Evolutionary conservation across 2,888 invertebrate species (phyloP).

Genomic region (Amphipyra tragopoginis): DNA sequence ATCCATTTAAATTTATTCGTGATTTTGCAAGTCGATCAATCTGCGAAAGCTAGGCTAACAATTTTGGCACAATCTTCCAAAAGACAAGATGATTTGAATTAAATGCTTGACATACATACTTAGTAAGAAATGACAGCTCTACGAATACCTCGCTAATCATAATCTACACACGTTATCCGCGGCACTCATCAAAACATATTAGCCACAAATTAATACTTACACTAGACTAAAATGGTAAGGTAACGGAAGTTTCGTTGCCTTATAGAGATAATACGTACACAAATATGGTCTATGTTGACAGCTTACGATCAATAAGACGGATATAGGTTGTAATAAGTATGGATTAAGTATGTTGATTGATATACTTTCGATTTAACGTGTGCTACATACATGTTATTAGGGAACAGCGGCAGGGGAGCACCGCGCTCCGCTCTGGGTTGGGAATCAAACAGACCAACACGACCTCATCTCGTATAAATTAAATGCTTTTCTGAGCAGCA

Average conservation of each 20-base stretch:
- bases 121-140: constrained; percentile 6
- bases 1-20: too few species aligned
- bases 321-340: constrained; percentile 15
- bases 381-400: too few species aligned
- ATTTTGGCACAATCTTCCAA: background rate
- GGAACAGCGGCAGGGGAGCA: too few species aligned
- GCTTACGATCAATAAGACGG: constrained; percentile 27
- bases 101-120: constrained; percentile 6
- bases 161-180: constrained; percentile 32
- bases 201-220: constrained; percentile 6
- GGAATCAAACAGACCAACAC: too few species aligned
- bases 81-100: constrained; percentile 4
- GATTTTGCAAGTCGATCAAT: too few species aligned
- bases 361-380: constrained; percentile 11
- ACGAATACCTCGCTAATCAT: constrained; percentile 3
- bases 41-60: too few species aligned
- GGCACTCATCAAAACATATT: constrained; percentile 35
- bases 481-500: too few species aligned
- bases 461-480: too few species aligned
- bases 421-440: too few species aligned
- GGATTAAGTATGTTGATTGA: background rate
- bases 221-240: constrained; percentile 37
- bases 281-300: constrained; percentile 23
- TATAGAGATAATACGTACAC: constrained; percentile 21
- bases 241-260: constrained; percentile 38